Conservation (phyloP, 2,113 vertebrate species). For the Siphamia tubifer region DNA sequence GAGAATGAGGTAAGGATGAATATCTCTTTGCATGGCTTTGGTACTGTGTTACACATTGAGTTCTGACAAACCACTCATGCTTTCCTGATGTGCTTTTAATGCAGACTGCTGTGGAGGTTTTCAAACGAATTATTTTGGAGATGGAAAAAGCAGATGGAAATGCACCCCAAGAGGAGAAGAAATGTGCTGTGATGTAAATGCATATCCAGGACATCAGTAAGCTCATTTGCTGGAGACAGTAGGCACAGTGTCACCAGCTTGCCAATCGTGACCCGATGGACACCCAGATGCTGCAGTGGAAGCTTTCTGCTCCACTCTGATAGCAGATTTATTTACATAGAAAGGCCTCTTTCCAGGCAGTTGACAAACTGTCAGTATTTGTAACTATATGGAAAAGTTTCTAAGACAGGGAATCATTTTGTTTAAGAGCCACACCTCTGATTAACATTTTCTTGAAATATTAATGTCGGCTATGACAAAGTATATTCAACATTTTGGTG, state of each 20-base stretch:
- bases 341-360: constrained; percentile 27
- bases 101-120: constrained; percentile 85
- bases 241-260: constrained; percentile 74
- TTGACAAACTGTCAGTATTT: constrained; percentile 26
- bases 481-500: constrained; percentile 13
- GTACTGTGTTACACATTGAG: background rate
- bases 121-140: constrained; percentile 85
- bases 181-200: constrained; percentile 80
- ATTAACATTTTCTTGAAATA: constrained; percentile 19
- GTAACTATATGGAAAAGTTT: constrained; percentile 33
- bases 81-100: constrained; percentile 5
- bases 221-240: constrained; percentile 67
- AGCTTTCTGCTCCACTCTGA: constrained; percentile 34
- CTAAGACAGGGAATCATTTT: constrained; percentile 23
- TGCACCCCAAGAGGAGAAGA: constrained; percentile 77
- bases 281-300: constrained; percentile 56
- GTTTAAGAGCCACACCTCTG: constrained; percentile 19
- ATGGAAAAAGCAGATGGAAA: constrained; percentile 85
- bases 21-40: background rate
- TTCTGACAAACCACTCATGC: background rate
- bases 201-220: constrained; percentile 56
- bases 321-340: constrained; percentile 46
- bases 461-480: constrained; percentile 6
- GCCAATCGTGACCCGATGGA: constrained; percentile 60
- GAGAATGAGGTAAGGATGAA: constrained; percentile 83